Evolutionary conservation across 2,113 vertebrate species (phyloP).

Genomic region (Sporophila hypoxantha): DNA sequence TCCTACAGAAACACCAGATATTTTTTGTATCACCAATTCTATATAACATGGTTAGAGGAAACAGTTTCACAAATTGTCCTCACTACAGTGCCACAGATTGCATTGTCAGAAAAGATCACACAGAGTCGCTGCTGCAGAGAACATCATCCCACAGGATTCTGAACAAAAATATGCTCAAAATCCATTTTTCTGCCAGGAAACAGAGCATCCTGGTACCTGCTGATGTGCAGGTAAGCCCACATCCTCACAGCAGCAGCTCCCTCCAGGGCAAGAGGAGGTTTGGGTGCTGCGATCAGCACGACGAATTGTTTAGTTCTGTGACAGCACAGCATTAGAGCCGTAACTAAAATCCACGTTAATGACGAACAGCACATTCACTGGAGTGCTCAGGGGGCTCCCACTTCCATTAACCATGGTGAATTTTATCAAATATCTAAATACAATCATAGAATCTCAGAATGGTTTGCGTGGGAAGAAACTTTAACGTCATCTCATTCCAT

Average conservation of each 20-base stretch:
- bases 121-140: fast-evolving
- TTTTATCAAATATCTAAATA: neutral
- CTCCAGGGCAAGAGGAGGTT: neutral
- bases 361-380: neutral
- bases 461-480: neutral
- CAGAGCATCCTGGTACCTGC: neutral
- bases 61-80: fast-evolving
- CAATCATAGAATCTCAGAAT: neutral
- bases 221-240: neutral
- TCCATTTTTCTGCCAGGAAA: neutral
- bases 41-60: fast-evolving
- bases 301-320: neutral
- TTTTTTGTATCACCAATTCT: neutral
- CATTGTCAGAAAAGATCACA: neutral
- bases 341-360: fast-evolving
- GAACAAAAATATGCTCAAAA: neutral
- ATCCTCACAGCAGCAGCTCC: neutral
- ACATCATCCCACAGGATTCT: neutral
- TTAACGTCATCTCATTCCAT: neutral
- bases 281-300: neutral
- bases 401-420: neutral
- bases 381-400: neutral
- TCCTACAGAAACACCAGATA: neutral
- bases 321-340: neutral
- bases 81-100: fast-evolving